Conservation (phyloP, 2,888 invertebrate genomes). For the Patella caerulea region DNA sequence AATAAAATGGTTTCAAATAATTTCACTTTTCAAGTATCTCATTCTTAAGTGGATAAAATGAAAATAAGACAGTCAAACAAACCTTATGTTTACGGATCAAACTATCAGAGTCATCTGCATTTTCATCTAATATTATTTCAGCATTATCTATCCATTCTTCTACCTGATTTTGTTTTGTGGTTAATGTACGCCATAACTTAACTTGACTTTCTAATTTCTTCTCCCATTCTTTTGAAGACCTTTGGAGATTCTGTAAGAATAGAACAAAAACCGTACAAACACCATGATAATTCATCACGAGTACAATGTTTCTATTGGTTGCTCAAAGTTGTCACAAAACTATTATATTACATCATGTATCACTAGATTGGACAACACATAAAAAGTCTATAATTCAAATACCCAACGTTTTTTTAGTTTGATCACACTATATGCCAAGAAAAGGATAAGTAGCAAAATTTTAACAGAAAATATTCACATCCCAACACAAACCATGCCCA, state of each 20-base stretch:
- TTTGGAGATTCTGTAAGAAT: slow-evolving; percentile 51
- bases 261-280: slow-evolving; percentile 6
- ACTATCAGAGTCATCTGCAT: slow-evolving; percentile 57
- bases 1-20: neutral
- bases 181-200: slow-evolving; percentile 88
- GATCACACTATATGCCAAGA: no score
- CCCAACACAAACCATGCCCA: no score
- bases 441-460: no score
- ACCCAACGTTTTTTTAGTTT: no score
- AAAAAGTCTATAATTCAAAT: no score
- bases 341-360: no score
- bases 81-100: slow-evolving; percentile 65
- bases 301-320: no score
- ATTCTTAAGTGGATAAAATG: neutral
- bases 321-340: no score
- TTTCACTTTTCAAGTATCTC: neutral
- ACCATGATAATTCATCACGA: neutral
- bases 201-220: slow-evolving; percentile 83
- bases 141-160: slow-evolving; percentile 90
- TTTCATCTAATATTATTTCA: slow-evolving; percentile 82
- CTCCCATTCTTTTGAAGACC: slow-evolving; percentile 68
- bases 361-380: no score
- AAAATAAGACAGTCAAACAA: slow-evolving; percentile 14
- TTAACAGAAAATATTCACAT: no score
- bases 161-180: slow-evolving; percentile 81